A percentile compares a stretch with the other conserved stretches of the same genome.
These are phyloP conservation scores for Callocephalon fimbriatum DNA, from an alignment of 2,113 vertebrate species.

Conservation along the genomic window DNA sequence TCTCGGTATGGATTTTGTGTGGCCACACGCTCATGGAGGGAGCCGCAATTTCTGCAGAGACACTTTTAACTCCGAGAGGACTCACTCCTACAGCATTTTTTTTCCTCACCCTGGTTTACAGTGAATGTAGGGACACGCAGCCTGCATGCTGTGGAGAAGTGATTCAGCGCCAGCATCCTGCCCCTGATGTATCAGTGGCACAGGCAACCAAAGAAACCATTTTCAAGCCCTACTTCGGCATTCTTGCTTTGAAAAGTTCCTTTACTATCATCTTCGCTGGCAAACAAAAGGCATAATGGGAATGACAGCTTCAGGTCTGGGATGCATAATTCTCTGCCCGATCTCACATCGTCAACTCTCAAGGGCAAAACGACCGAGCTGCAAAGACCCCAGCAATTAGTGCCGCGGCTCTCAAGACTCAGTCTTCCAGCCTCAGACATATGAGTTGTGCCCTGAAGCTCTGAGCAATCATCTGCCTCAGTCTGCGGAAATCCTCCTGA, in stretches of 20 bases:
- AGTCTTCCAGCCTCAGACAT: not conserved
- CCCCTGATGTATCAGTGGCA: not conserved
- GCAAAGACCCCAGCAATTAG: not conserved
- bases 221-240: not conserved
- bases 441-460: not conserved
- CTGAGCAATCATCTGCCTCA: rapidly evolving
- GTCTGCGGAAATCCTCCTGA: not conserved
- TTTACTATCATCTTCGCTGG: rapidly evolving
- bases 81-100: not conserved
- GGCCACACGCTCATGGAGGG: rapidly evolving
- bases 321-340: rapidly evolving
- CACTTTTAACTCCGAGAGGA: not conserved
- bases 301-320: not conserved
- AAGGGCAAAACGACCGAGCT: rapidly evolving
- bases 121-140: not conserved
- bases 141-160: rapidly evolving
- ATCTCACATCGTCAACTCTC: not conserved
- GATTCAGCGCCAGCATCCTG: not conserved
- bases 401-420: not conserved
- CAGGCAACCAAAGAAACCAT: not conserved
- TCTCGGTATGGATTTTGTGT: rapidly evolving
- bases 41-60: rapidly evolving
- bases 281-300: rapidly evolving
- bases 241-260: rapidly evolving
- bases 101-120: not conserved